Percentiles rank a stretch among this genome's conserved stretches.
phyloP scores from a whole-genome alignment of 2,797 vertebrate genomes.

The Carcharodon carcharias region DNA sequence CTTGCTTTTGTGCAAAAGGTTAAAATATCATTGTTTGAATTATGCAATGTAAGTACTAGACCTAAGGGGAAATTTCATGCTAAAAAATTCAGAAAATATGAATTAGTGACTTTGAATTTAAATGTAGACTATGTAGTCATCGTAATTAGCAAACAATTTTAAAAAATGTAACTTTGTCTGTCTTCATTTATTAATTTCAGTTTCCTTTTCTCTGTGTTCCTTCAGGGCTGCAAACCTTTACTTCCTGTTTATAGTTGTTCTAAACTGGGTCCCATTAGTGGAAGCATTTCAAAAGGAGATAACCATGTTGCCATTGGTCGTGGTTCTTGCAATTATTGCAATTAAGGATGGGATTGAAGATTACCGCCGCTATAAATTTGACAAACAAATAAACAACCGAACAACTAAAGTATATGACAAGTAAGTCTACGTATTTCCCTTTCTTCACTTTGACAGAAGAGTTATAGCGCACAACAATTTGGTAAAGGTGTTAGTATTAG shows the following conservation, averaged over 20 bases:
- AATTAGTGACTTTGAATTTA: too few species aligned
- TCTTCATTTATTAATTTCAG: background rate
- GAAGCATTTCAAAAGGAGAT: constrained; percentile 97
- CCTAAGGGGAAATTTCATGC: too few species aligned
- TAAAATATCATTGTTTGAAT: too few species aligned
- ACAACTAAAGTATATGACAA: constrained; percentile 70
- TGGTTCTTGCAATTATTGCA: constrained; percentile 78
- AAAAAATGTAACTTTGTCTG: too few species aligned
- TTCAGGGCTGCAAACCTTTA: constrained; percentile 87
- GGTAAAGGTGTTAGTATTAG: background rate
- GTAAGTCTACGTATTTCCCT: constrained; percentile 54
- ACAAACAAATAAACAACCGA: constrained; percentile 84
- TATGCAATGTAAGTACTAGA: too few species aligned
- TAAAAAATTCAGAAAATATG: too few species aligned
- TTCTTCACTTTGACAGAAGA: background rate
- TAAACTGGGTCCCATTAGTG: constrained; percentile 93
- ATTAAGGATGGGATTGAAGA: constrained; percentile 92
- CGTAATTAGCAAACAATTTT: too few species aligned
- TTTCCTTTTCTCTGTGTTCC: constrained; percentile 40
- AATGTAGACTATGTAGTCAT: too few species aligned
- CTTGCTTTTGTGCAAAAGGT: too few species aligned
- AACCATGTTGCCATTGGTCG: constrained; percentile 84
- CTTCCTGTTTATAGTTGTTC: constrained; percentile 82
- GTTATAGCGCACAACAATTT: background rate
- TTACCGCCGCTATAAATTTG: constrained; percentile 79